Evolutionary conservation across 2,888 invertebrate species (phyloP), one percentile per base, ranked within the genome.

Genomic region (Sepiola atlantica): DNA sequence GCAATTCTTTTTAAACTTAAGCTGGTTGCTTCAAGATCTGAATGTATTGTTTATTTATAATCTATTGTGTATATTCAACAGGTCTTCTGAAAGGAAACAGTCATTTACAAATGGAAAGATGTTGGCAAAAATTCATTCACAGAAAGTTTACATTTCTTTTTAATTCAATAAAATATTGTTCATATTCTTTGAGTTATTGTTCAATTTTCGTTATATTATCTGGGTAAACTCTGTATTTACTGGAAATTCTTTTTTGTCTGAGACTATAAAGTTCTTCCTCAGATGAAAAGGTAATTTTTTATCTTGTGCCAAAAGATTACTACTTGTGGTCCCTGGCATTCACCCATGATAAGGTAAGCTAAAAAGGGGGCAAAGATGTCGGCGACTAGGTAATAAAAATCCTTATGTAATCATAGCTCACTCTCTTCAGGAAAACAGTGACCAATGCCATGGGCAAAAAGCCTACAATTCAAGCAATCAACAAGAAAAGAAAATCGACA

Each of bases 131-230:
- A 28, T 77, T n/a, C 77, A 12, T 16, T 77, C 32, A 77, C n/a
- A 77, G 77, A 77, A 77, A 77, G n/a, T 77, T 77, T 28, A n/a
- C n/a, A 77, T n/a, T 77, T 77, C n/a, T n/a, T n/a, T 77, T n/a
- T 14, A 20, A n/a, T 77, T 28, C 0, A 24, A 61, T n/a, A n/a
- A n/a, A n/a, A n/a, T 61, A 28, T 77, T 77, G n/a, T 32, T 77
- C 32, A n/a, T 77, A n/a, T 77, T 77, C 77, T 32, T 18, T 77
- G 4, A 18, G n/a, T 1, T 16, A n/a, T 3, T 32, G n/a, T 16
- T n/a, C 8, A 77, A 28, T 77, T 77, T 77, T n/a, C 0, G 77
- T n/a, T n/a, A n/a, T 77, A 12, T 77, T 77, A n/a, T n/a, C 77
- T 12, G 28, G 10, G 77, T 77, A 16, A 77, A 77, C 28, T 77